Conservation (phyloP, 2,888 invertebrate genomes). For the Ophraella communa region DNA sequence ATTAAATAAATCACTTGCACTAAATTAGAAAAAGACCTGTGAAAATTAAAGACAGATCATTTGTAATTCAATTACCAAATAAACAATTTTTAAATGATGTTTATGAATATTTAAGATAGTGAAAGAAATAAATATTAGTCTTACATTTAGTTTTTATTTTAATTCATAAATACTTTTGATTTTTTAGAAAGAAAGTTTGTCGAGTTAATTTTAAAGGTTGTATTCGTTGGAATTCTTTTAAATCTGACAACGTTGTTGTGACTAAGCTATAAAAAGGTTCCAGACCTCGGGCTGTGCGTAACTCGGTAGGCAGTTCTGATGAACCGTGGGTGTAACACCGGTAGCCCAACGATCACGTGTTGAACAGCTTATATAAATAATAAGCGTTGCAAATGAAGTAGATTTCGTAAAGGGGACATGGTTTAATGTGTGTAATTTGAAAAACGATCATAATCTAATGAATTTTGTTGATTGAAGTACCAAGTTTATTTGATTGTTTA, state of each 20-base stretch:
- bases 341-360: constrained; percentile 35
- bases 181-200: no score
- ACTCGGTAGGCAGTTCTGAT: constrained; percentile 29
- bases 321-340: constrained; percentile 36
- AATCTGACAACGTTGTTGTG: not conserved
- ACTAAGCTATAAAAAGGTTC: constrained; percentile 30
- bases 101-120: no score
- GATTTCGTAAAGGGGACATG: constrained; percentile 2
- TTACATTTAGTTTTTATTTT: no score
- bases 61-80: no score
- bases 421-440: not conserved
- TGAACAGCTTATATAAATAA: constrained; percentile 32
- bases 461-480: not conserved
- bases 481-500: not conserved
- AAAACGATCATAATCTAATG: not conserved
- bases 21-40: no score
- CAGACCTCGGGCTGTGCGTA: constrained; percentile 35
- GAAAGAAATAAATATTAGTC: no score
- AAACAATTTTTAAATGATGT: no score
- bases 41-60: no score
- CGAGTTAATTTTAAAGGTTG: not conserved
- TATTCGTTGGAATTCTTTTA: not conserved
- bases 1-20: no score
- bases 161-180: no score
- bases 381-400: constrained; percentile 2